phyloP scores from a whole-genome alignment of 2,888 invertebrate species.

The Agrochola macilenta region DNA sequence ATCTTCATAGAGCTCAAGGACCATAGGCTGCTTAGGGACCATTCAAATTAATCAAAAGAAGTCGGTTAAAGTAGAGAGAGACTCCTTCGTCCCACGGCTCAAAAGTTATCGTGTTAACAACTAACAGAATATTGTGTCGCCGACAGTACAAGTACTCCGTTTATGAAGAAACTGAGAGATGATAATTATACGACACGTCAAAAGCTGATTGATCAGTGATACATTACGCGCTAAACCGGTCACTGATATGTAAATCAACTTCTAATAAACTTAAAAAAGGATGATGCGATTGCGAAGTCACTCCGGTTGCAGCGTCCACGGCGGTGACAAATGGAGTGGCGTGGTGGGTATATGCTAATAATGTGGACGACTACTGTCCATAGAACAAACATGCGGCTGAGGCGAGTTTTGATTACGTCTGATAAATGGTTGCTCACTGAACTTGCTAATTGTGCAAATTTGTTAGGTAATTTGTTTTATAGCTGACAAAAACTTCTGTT shows the following conservation, averaged over 20 bases:
- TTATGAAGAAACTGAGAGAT: constrained; percentile 78
- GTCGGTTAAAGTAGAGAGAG: background rate
- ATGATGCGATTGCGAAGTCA: constrained; percentile 42
- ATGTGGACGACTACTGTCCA: constrained; percentile 64
- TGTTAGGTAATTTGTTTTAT: constrained; percentile 22
- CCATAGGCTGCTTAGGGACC: no score
- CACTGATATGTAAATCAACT: constrained; percentile 70
- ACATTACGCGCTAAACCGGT: constrained; percentile 76
- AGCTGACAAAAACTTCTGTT: constrained; percentile 6
- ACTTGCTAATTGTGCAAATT: constrained; percentile 34
- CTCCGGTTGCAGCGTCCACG: constrained; percentile 39
- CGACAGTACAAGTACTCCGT: constrained; percentile 64
- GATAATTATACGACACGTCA: constrained; percentile 85
- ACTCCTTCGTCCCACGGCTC: background rate
- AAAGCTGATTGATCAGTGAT: constrained; percentile 84
- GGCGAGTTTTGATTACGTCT: constrained; percentile 83
- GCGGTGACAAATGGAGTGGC: constrained; percentile 70
- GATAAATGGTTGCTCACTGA: constrained; percentile 75
- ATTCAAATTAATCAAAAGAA: background rate
- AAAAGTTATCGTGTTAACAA: background rate
- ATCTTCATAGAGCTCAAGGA: background rate
- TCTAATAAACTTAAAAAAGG: constrained; percentile 64
- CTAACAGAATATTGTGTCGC: constrained; percentile 29
- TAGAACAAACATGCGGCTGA: constrained; percentile 75
- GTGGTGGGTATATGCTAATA: constrained; percentile 40